These are phyloP conservation scores for Drosophila mercatorum DNA, from an alignment of 2,888 invertebrate genomes.

Conservation along the genomic window DNA sequence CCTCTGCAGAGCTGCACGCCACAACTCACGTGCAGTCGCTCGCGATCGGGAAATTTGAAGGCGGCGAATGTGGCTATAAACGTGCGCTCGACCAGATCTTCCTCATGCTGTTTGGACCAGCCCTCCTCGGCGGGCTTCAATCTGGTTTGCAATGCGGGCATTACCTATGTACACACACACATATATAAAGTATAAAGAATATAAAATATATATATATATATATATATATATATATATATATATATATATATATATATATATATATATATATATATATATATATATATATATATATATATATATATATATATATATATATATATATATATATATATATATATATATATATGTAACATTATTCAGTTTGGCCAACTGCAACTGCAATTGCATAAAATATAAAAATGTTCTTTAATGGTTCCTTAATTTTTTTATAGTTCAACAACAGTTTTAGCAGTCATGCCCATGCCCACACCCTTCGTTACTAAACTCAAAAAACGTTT, in stretches of 20 bases:
- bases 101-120: constrained; percentile 84
- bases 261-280: too few relatives aligned
- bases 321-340: too few relatives aligned
- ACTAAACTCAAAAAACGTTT: not conserved
- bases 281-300: too few relatives aligned
- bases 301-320: too few relatives aligned
- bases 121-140: constrained; percentile 83
- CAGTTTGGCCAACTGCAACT: too few relatives aligned
- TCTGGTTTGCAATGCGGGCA: constrained; percentile 83
- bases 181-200: not conserved
- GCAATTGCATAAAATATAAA: too few relatives aligned
- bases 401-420: not conserved
- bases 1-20: constrained; percentile 90
- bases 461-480: not conserved
- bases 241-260: too few relatives aligned
- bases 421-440: not conserved
- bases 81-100: constrained; percentile 84
- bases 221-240: too few relatives aligned
- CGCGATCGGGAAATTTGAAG: constrained; percentile 93
- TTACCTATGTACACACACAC: constrained; percentile 71
- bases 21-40: constrained; percentile 91
- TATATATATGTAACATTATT: not conserved
- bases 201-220: too few relatives aligned
- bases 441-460: not conserved
- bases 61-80: constrained; percentile 89